Evolutionary conservation across 2,888 invertebrate genomes (phyloP), one percentile per base, ranked within the genome.

Genomic region (Thysanoteuthis rhombus): DNA sequence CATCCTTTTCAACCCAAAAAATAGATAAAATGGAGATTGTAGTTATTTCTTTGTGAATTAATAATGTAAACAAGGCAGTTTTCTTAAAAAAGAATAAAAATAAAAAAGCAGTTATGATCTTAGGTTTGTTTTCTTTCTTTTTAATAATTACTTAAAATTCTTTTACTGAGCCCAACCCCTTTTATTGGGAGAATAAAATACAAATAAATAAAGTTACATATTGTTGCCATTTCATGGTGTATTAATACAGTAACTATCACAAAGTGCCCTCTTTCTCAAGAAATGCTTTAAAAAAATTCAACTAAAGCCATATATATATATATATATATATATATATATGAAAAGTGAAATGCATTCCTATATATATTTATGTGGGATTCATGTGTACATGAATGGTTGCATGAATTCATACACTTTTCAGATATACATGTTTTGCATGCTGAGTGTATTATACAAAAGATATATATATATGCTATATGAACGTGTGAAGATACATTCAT

Each of bases 211-310:
- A 75, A n/a, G n/a, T n/a, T 36, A 36, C 0, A 75, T 16, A 75
- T 16, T 75, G n/a, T 36, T 36, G 75, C 75, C 12, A n/a, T n/a
- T 75, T 75, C 75, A 36, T 75, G 12, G 75, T 75, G 75, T 36
- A 75, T 75, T 75, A 75, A 75, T 75, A n/a, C 75, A 75, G 75
- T n/a, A 75, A 75, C n/a, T 75, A 75, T 75, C 75, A 75, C 75
- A 75, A 75, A n/a, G 75, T 75, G n/a, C 19, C 75, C 75, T 75
- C 19, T 75, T 75, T 75, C 75, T n/a, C 8, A n/a, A 75, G n/a
- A n/a, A 75, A 75, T 36, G 12, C 32, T 75, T 75, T 16, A 75
- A 75, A n/a, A 75, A 75, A 36, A 75, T 36, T 36, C 0, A 75
- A n/a, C 75, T 16, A 75, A 16, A n/a, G 4, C n/a, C 75, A 32